phyloP scores from a whole-genome alignment of 2,797 vertebrate species.

The Acanthurus tractus region DNA sequence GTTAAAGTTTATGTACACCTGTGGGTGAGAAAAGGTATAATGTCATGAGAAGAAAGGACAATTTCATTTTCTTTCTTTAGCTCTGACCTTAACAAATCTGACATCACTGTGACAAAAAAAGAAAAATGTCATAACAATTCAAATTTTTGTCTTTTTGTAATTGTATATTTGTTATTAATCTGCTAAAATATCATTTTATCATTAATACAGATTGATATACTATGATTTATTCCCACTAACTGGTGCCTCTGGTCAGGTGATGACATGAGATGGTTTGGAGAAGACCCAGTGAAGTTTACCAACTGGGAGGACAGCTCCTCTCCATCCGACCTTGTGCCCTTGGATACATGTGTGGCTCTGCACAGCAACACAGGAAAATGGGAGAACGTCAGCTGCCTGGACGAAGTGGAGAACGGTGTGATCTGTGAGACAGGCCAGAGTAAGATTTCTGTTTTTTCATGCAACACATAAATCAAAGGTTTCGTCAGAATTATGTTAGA shows the following conservation, averaged over 20 bases:
- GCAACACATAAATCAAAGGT: not conserved
- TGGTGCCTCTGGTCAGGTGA: slow-evolving; percentile 78
- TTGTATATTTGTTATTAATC: too few species aligned
- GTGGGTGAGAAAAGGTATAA: too few species aligned
- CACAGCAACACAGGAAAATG: slow-evolving; percentile 87
- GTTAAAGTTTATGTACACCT: too few species aligned
- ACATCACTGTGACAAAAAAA: too few species aligned
- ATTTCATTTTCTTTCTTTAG: too few species aligned
- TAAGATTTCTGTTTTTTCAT: slow-evolving; percentile 66
- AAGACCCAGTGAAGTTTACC: slow-evolving; percentile 80
- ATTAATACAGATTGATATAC: too few species aligned
- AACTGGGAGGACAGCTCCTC: slow-evolving; percentile 85
- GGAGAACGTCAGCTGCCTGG: slow-evolving; percentile 86
- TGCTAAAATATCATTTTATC: too few species aligned
- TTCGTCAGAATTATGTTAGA: not conserved
- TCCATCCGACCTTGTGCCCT: slow-evolving; percentile 58
- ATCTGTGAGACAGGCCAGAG: slow-evolving; percentile 86
- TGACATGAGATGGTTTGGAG: slow-evolving; percentile 87
- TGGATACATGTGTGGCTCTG: slow-evolving; percentile 88
- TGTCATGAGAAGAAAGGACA: too few species aligned
- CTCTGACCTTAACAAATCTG: too few species aligned
- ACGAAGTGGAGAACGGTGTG: slow-evolving; percentile 84
- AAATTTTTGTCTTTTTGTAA: too few species aligned
- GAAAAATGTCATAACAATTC: too few species aligned
- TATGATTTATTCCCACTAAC: not conserved